Conservation (phyloP, 2,797 vertebrate species). For the Merluccius polli region DNA sequence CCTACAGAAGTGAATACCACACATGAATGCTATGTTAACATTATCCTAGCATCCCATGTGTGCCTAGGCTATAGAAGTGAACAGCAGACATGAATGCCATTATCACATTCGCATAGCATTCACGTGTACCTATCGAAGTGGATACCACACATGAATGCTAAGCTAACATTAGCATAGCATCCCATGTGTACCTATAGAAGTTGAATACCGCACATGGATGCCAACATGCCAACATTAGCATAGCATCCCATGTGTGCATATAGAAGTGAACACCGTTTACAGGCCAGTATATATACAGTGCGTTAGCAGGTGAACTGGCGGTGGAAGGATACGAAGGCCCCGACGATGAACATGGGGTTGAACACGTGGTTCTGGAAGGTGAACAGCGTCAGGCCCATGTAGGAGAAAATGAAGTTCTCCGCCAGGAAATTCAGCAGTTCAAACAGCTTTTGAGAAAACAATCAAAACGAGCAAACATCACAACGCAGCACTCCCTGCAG, state of each 20-base stretch:
- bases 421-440: conserved; percentile 97
- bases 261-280: not conserved
- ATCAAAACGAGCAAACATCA: not conserved
- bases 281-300: not conserved
- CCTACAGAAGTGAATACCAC: not conserved
- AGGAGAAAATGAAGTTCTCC: conserved; percentile 99
- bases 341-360: conserved; percentile 89
- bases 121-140: not conserved
- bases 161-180: not conserved
- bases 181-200: too few relatives aligned
- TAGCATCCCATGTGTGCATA: too few relatives aligned
- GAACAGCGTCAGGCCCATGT: conserved; percentile 96
- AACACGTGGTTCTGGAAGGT: conserved; percentile 96
- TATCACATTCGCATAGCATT: not conserved
- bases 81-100: not conserved
- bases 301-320: not conserved
- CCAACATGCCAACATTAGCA: too few relatives aligned
- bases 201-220: too few relatives aligned
- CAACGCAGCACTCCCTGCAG: not conserved
- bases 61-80: not conserved
- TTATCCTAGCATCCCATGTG: not conserved
- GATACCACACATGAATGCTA: not conserved
- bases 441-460: conserved; percentile 81
- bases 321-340: conserved; percentile 93
- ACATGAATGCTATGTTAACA: not conserved